Base-by-base conservation (phyloP, 92 coral and sea anemone genomes). In the Umimayanthus chanpuru region DNA sequence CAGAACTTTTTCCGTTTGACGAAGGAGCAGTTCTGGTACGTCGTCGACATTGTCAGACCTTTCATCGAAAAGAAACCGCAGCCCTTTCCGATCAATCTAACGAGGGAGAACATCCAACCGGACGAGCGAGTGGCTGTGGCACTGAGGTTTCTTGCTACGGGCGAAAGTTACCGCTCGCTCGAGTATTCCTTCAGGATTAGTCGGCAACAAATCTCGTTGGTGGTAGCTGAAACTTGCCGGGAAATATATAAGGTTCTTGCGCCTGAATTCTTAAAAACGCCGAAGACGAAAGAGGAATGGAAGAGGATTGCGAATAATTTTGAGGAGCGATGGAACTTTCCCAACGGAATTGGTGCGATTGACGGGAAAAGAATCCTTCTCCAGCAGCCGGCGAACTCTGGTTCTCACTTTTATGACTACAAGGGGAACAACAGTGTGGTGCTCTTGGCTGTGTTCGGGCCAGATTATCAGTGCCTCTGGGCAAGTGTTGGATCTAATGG, bases 341-440 rank as follows among this genome's bases (percentile, higher is more conserved):
- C 95, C 1, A 85, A 93, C 85, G 93, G 92, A 15, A 89, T 91
- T 61, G 95, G 95, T 14, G 95, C 93, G 15, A 89, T 91, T 0
- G 91, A 93, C 38, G 93, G 93, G 65, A 93, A 93, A 74, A 85
- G 89, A 23, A 83, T 93, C 16, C 79, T 81, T 29, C 86, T 89
- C 12, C 89, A 93, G 85, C 95, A 92, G 65, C 93, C 93, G 28
- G 72, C 76, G 39, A 92, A 92, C 76, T 87, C 93, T 36, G 94
- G 94, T 21, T 89, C 92, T 12, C 90, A 92, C 25, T 89, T 26
- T 49, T 89, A 81, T 44, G 92, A 92, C 53, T 92, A 89, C 39
- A 89, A 91, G 73, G 93, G 91, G 20, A 29, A 66, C 20, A 82
- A 73, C 47, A 82, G 61, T 10, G 21, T 82, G 3, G 21, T 49